Base-by-base conservation (phyloP, 2,888 invertebrate species). In the Cetonia aurata region DNA sequence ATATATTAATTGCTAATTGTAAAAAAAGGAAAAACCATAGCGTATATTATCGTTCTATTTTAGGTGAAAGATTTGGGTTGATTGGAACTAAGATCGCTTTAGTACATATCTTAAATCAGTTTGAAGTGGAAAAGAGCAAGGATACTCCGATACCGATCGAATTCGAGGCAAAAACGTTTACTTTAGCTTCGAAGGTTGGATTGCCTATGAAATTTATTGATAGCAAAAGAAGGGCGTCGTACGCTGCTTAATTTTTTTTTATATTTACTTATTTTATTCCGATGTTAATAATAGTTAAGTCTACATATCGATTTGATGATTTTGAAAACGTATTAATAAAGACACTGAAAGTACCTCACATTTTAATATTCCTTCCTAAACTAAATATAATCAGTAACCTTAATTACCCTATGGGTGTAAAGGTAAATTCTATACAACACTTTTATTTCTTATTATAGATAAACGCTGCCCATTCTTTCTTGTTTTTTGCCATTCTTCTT, bases 11-110 rank as follows among this genome's bases (percentile, higher is more conserved):
- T 13, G 31, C 9, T 37, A 8, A 6, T 25, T 44, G 25, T 10
- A 74, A 73, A 77, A 71, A 33, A n/a, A n/a, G n/a, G 78, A 81
- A 4, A 25, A 3, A 4, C 25, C 4, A 25, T 25, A 3, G 25
- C 25, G 25, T 25, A 3, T 25, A 25, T 17, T 41, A n/a, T 42
- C 15, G 65, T 56, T 59, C 69, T 52, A 56, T 81, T 81, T 72
- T 67, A 84, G 84, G 83, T 62, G 82, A 81, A 72, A 73, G 83
- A 73, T 84, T 84, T 72, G 83, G 82, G 31, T 70, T 82, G 59
- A 76, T 83, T 41, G 77, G 78, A 57, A 78, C 81, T n/a, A 84
- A 83, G 77, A 75, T 83, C 1, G 82, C 82, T 12, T 59, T 84
- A n/a, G 71, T 80, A 3, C 77, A 80, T 67, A 78, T 82, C 52